These are phyloP conservation scores for Mesorhabditis sp. DNA, from an alignment of 2,888 invertebrate species.

Conservation along the genomic window DNA sequence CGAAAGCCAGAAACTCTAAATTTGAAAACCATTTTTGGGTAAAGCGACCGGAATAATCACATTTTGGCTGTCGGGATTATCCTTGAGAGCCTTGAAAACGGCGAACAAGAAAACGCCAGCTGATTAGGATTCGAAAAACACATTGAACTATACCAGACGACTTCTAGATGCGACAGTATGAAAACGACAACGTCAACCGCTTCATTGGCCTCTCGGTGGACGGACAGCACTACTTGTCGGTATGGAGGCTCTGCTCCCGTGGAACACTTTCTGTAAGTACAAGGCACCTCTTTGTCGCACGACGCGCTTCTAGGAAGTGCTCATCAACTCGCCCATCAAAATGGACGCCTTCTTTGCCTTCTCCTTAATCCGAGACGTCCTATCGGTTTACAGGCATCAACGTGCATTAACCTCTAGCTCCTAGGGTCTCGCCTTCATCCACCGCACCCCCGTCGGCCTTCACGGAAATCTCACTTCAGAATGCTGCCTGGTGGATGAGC, in stretches of 20 bases:
- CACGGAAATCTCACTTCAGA: constrained; percentile 30
- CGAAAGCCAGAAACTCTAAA: too few relatives aligned
- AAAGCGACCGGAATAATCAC: too few relatives aligned
- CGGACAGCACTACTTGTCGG: constrained; percentile 38
- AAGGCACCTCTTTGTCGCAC: neutral
- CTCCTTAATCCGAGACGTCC: constrained; percentile 33
- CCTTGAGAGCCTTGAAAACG: too few relatives aligned
- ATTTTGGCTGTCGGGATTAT: too few relatives aligned
- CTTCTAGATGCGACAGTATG: constrained; percentile 40
- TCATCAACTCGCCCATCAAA: constrained; percentile 28
- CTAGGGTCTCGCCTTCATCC: constrained; percentile 19
- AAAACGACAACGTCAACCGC: constrained; percentile 52
- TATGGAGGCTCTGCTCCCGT: constrained; percentile 50
- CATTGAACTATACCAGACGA: neutral
- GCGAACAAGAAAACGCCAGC: too few relatives aligned
- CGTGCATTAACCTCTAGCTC: constrained; percentile 3
- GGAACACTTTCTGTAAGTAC: constrained; percentile 14
- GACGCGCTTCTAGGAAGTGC: constrained; percentile 25
- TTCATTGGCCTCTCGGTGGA: constrained; percentile 50
- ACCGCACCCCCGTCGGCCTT: constrained; percentile 6
- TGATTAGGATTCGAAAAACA: neutral
- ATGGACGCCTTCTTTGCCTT: constrained; percentile 38
- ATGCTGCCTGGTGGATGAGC: constrained; percentile 38
- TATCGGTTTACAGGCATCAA: constrained; percentile 8
- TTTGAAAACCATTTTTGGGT: too few relatives aligned